Conservation (phyloP, 2,888 invertebrate species). For the Pecten maximus region DNA sequence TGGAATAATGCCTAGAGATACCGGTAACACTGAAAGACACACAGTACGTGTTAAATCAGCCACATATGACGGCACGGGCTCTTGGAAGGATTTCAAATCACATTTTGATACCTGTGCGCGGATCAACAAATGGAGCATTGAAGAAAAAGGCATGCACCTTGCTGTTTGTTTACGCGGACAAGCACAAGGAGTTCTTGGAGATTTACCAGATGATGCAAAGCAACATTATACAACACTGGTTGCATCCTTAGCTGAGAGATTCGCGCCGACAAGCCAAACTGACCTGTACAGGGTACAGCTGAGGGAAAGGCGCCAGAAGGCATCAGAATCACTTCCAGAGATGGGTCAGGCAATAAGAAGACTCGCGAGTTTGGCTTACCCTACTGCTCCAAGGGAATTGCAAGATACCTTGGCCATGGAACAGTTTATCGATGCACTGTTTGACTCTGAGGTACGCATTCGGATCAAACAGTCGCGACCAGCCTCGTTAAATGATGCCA, state of each 20-base stretch:
- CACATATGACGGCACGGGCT: slow-evolving; percentile 46
- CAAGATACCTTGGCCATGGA: slow-evolving; percentile 47
- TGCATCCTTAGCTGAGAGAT: slow-evolving; percentile 40
- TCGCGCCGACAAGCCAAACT: slow-evolving; percentile 43
- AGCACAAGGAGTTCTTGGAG: too few relatives aligned
- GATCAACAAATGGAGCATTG: slow-evolving; percentile 38
- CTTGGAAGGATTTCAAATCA: slow-evolving; percentile 46
- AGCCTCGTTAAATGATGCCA: slow-evolving; percentile 45
- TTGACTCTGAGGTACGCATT: slow-evolving; percentile 43
- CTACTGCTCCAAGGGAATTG: slow-evolving; percentile 33
- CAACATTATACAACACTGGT: neutral
- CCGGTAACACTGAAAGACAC: neutral
- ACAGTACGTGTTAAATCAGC: slow-evolving; percentile 38
- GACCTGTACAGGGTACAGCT: slow-evolving; percentile 42
- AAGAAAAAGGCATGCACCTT: slow-evolving; percentile 36
- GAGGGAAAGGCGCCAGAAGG: neutral
- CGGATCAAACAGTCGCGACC: slow-evolving; percentile 45
- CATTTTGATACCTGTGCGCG: slow-evolving; percentile 45
- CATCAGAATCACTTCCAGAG: neutral
- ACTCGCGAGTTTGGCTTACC: slow-evolving; percentile 27
- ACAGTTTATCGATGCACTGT: slow-evolving; percentile 50
- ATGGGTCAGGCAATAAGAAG: slow-evolving; percentile 37
- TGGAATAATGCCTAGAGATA: neutral
- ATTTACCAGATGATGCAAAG: slow-evolving; percentile 36
- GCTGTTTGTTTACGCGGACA: slow-evolving; percentile 38